A percentile compares a stretch with the other conserved stretches of the same genome.
Evolutionary conservation across 1,140 invertebrate species (phyloP).

Genomic region (Drosophila neocordata): DNA sequence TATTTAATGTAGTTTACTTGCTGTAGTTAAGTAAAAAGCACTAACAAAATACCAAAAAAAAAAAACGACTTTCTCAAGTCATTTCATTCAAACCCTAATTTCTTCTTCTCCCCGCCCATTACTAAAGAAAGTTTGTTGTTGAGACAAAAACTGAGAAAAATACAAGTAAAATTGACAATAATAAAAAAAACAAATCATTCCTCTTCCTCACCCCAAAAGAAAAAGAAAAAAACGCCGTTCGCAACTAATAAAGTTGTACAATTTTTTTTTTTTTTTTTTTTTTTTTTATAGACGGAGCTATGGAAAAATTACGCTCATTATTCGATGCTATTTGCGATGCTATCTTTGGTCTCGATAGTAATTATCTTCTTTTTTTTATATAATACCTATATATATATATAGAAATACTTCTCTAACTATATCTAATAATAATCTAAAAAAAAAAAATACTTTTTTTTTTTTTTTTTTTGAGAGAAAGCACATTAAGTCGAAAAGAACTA

Average conservation of each 20-base stretch:
- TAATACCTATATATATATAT: slow-evolving; percentile 22
- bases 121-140: slow-evolving; percentile 53
- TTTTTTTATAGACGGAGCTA: slow-evolving; percentile 79
- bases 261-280: slow-evolving; percentile 69
- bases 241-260: slow-evolving; percentile 77
- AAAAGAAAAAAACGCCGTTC: slow-evolving; percentile 43
- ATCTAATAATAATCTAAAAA: slow-evolving; percentile 63
- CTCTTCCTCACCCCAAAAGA: slow-evolving; percentile 22
- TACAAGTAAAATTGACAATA: slow-evolving; percentile 24
- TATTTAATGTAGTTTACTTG: slow-evolving; percentile 36
- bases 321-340: slow-evolving; percentile 80
- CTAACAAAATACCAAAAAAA: slow-evolving; percentile 26
- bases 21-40: slow-evolving; percentile 46
- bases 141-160: slow-evolving; percentile 40
- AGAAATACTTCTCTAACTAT: slow-evolving; percentile 73
- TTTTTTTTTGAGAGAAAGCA: slow-evolving; percentile 75
- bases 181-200: slow-evolving; percentile 31
- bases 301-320: slow-evolving; percentile 81
- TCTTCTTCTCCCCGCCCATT: neutral
- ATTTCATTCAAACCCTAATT: slow-evolving; percentile 17
- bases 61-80: slow-evolving; percentile 14
- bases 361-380: slow-evolving; percentile 69
- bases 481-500: slow-evolving; percentile 56
- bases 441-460: slow-evolving; percentile 43
- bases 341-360: slow-evolving; percentile 81